Percentiles rank a stretch among this genome's conserved stretches.
These are phyloP conservation scores for Phoenicopterus ruber DNA, from an alignment of 2,113 vertebrate species.

Conservation along the genomic window DNA sequence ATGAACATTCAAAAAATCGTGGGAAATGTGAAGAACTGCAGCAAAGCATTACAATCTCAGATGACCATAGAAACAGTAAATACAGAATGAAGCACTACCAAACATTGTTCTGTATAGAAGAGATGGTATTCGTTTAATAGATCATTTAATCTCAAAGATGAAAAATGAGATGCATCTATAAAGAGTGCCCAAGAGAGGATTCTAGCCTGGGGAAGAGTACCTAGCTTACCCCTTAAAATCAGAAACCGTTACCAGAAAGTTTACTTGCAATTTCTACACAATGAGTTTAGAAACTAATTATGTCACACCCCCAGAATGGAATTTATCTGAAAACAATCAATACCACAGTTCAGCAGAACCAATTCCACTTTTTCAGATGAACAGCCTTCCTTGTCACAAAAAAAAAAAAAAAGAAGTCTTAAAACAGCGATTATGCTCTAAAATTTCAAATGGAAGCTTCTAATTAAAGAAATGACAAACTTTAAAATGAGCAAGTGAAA, in stretches of 20 bases:
- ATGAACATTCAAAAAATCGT: fast-evolving
- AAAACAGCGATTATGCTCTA: neutral
- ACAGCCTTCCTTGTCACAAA: neutral
- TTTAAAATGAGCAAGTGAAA: neutral
- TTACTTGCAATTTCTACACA: neutral
- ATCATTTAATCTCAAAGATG: neutral
- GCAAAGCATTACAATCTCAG: neutral
- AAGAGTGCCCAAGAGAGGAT: neutral
- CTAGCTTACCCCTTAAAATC: neutral
- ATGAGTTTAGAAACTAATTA: neutral
- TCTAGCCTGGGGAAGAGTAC: neutral
- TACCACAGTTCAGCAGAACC: neutral
- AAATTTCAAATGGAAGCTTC: neutral
- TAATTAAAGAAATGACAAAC: neutral
- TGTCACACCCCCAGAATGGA: neutral
- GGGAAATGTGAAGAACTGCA: neutral
- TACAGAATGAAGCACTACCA: neutral
- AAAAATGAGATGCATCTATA: neutral
- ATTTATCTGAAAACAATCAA: neutral
- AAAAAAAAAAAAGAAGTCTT: neutral
- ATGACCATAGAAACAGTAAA: neutral
- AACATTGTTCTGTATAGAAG: neutral
- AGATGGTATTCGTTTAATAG: neutral
- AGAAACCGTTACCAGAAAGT: neutral
- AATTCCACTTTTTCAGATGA: neutral